Evolutionary conservation across 1,140 invertebrate genomes (phyloP).

Genomic region (Neodiprion pinetum): DNA sequence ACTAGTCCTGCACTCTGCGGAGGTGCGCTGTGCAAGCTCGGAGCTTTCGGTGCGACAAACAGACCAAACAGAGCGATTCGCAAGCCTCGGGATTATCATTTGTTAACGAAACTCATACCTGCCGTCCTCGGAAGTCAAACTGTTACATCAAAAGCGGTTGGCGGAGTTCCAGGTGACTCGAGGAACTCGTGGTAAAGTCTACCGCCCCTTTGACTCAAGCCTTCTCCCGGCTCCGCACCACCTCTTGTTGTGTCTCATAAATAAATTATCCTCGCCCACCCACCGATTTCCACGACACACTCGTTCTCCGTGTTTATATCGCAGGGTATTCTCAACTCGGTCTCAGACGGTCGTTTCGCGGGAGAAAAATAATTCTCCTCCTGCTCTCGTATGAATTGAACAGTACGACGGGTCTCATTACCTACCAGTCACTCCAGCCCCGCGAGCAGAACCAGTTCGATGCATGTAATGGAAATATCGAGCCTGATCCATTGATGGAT

Average conservation of each 20-base stretch:
- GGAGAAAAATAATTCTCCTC: no score
- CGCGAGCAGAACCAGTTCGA: no score
- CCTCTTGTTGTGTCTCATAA: constrained; percentile 2
- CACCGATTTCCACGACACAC: background rate
- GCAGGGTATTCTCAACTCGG: background rate
- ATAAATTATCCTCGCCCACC: background rate
- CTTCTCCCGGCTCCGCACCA: no score
- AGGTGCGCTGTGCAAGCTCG: background rate
- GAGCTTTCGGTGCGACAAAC: background rate
- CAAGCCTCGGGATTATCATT: background rate
- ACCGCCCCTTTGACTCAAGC: no score
- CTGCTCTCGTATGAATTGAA: no score
- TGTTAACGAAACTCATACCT: background rate
- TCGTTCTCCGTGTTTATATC: no score
- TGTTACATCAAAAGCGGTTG: background rate
- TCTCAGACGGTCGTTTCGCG: background rate
- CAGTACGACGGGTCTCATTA: no score
- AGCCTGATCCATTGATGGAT: no score
- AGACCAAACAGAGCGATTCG: background rate
- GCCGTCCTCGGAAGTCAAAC: background rate
- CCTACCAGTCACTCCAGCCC: no score
- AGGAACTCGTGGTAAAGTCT: background rate
- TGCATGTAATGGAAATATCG: no score
- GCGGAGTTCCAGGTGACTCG: background rate
- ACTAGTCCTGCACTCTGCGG: no score